phyloP scores from a whole-genome alignment of 2,113 vertebrate species.

The Megatriorchis doriae region DNA sequence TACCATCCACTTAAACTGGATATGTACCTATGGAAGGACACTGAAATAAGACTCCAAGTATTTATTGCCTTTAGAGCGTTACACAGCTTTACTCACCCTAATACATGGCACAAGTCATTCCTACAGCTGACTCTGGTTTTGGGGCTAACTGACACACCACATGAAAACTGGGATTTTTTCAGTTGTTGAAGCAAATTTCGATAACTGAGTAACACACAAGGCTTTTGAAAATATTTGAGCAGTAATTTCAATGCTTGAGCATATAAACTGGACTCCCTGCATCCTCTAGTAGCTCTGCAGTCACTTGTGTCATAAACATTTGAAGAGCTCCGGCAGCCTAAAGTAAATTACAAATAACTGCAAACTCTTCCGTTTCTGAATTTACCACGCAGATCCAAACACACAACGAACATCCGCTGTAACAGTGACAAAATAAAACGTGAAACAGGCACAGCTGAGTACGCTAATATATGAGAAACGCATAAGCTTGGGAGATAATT shows the following conservation, averaged over 20 bases:
- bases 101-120: not conserved
- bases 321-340: not conserved
- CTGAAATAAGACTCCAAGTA: rapidly evolving
- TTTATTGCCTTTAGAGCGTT: not conserved
- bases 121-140: not conserved
- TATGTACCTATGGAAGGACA: not conserved
- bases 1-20: not conserved
- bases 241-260: not conserved
- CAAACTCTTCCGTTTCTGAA: not conserved
- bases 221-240: not conserved
- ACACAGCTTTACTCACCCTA: not conserved
- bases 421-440: rapidly evolving
- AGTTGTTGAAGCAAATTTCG: not conserved
- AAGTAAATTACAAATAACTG: not conserved
- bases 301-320: not conserved
- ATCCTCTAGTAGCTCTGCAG: not conserved
- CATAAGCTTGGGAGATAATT: not conserved
- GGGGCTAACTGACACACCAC: not conserved
- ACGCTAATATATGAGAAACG: not conserved
- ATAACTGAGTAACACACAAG: not conserved
- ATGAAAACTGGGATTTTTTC: not conserved
- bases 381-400: not conserved
- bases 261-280: too few species aligned
- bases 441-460: too few species aligned
- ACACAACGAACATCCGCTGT: rapidly evolving